A percentile compares a stretch with the other conserved stretches of the same genome.
These are phyloP conservation scores for Styela plicata DNA, from an alignment of 23 tunicate species.

Conservation along the genomic window DNA sequence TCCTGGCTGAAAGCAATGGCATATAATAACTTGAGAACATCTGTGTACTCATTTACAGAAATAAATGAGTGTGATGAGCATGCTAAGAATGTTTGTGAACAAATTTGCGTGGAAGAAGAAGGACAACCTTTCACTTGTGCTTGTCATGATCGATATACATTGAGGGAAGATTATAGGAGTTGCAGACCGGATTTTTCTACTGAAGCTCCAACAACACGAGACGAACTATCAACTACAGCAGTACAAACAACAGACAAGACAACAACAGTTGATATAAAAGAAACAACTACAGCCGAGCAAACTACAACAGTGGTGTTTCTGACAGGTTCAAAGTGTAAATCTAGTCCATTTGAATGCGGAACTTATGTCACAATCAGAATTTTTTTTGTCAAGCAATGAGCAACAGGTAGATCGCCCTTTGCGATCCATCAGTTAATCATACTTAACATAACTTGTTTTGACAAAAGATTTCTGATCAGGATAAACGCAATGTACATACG, in stretches of 20 bases:
- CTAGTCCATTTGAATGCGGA: background rate
- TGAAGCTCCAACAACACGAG: background rate
- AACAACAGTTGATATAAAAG: background rate
- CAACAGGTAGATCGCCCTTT: too few species aligned
- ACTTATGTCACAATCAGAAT: too few species aligned
- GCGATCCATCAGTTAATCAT: too few species aligned
- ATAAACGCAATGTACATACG: too few species aligned
- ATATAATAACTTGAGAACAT: too few species aligned
- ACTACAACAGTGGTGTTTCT: background rate
- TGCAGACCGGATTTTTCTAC: slow-evolving; percentile 44
- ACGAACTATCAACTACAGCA: background rate
- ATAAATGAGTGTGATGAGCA: slow-evolving; percentile 72
- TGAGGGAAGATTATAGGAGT: slow-evolving; percentile 49
- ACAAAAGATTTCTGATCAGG: too few species aligned
- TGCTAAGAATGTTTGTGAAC: slow-evolving; percentile 48
- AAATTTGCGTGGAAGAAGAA: slow-evolving; percentile 48
- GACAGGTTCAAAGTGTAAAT: background rate
- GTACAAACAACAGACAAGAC: background rate
- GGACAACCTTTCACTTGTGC: slow-evolving; percentile 71
- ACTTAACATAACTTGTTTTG: too few species aligned
- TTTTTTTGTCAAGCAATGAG: too few species aligned
- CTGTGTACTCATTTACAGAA: too few species aligned
- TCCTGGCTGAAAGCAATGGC: too few species aligned
- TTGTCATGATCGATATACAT: slow-evolving; percentile 32
- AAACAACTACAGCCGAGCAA: background rate